Conservation (phyloP, 2,113 vertebrate genomes). For the Cololabis saira region DNA sequence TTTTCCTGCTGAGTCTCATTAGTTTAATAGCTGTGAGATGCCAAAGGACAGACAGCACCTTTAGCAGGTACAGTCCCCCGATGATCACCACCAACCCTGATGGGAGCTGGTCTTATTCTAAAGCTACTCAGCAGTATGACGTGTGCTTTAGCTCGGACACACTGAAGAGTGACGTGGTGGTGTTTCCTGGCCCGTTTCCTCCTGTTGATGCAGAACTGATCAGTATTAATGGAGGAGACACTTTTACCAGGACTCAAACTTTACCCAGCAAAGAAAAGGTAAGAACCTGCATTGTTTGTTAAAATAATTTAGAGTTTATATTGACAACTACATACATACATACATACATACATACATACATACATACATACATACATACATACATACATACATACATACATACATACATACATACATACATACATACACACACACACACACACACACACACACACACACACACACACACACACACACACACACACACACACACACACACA, state of each 20-base stretch:
- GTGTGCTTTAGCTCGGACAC: conserved; percentile 5
- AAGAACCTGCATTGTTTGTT: background rate
- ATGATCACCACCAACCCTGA: conserved; percentile 19
- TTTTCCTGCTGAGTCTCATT: conserved; percentile 2
- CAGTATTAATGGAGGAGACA: conserved; percentile 11
- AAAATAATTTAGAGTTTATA: too few relatives aligned
- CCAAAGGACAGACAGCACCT: background rate
- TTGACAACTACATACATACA: too few relatives aligned
- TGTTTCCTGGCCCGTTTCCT: conserved; percentile 1
- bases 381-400: too few relatives aligned
- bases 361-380: too few relatives aligned
- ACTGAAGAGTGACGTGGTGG: conserved; percentile 7
- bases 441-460: too few relatives aligned
- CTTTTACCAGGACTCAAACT: conserved; percentile 16
- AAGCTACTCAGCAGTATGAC: conserved; percentile 16
- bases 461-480: too few relatives aligned
- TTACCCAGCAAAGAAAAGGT: conserved; percentile 4
- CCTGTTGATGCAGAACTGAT: conserved; percentile 10
- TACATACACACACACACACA: too few relatives aligned
- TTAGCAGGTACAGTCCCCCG: conserved; percentile 5
- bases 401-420: too few relatives aligned
- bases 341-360: too few relatives aligned
- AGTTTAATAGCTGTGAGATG: conserved; percentile 2
- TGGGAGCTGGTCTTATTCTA: conserved; percentile 9
- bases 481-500: too few relatives aligned